These are phyloP conservation scores for Anodontia alba DNA, from an alignment of 2,888 invertebrate species.

Conservation along the genomic window DNA sequence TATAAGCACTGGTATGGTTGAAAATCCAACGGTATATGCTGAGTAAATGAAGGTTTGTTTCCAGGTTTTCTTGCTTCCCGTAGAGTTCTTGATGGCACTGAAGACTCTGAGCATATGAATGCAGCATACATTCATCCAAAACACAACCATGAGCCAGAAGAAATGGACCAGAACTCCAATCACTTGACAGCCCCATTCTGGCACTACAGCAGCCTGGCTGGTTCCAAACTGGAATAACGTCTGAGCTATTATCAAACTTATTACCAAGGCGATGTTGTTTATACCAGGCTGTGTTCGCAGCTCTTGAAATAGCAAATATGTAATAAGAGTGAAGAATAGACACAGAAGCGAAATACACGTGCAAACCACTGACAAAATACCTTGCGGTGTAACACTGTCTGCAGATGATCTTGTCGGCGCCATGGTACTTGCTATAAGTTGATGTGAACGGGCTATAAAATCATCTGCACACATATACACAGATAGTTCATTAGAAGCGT, in stretches of 20 bases:
- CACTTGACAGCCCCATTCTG: conserved; percentile 22
- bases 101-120: too few species aligned
- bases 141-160: conserved; percentile 45
- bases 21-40: too few species aligned
- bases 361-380: conserved; percentile 38
- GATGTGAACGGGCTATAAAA: neutral
- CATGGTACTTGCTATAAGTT: neutral
- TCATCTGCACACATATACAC: neutral
- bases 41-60: too few species aligned
- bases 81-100: too few species aligned
- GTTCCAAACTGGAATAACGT: conserved; percentile 45
- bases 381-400: conserved; percentile 20
- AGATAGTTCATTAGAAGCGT: neutral
- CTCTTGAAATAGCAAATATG: conserved; percentile 38
- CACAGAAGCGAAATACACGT: conserved; percentile 38
- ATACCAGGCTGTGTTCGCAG: conserved; percentile 53
- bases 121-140: conserved; percentile 55
- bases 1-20: too few species aligned
- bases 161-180: conserved; percentile 49
- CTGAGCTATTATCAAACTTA: conserved; percentile 42
- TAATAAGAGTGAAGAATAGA: conserved; percentile 30
- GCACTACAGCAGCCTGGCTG: conserved; percentile 14
- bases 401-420: neutral
- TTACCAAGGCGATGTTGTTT: conserved; percentile 44
- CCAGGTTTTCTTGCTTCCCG: too few species aligned